A percentile compares a stretch with the other conserved stretches of the same genome.
phyloP scores from a whole-genome alignment of 2,113 vertebrate species.

The Oncorhynchus tshawytscha region DNA sequence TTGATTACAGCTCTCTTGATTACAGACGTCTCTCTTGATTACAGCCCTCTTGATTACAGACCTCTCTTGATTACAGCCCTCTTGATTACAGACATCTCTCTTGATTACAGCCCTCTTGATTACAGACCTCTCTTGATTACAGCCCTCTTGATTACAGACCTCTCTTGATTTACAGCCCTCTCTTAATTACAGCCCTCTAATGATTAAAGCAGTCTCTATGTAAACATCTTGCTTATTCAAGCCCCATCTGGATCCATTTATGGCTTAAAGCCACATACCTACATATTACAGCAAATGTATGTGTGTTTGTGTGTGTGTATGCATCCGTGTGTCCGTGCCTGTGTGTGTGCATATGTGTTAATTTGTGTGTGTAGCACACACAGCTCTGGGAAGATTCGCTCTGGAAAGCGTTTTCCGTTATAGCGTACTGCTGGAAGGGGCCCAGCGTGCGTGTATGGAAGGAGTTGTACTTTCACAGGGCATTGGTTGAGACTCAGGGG shows the following conservation, averaged over 20 bases:
- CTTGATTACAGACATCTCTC: background rate
- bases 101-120: too few relatives aligned
- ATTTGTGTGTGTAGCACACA: background rate
- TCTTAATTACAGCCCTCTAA: conserved; percentile 11
- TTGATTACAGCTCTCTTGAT: background rate
- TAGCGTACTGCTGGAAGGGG: conserved; percentile 53
- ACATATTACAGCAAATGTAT: conserved; percentile 57
- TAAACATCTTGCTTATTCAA: conserved; percentile 61
- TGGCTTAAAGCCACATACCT: conserved; percentile 68
- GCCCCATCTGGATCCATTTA: conserved; percentile 80
- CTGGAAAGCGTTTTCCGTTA: conserved; percentile 64
- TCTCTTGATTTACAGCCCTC: conserved; percentile 41
- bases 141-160: conserved; percentile 7
- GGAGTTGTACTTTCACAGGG: conserved; percentile 45
- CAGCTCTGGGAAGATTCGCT: conserved; percentile 46
- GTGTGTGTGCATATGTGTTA: too few relatives aligned
- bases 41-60: conserved; percentile 49
- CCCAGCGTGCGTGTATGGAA: conserved; percentile 29
- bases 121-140: background rate
- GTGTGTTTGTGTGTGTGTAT: too few relatives aligned
- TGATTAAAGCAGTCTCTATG: conserved; percentile 19
- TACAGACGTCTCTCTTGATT: conserved; percentile 59
- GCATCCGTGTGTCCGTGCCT: too few relatives aligned
- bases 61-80: conserved; percentile 68
- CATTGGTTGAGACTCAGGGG: conserved; percentile 44